Percentiles rank a stretch among this genome's conserved stretches.
These are phyloP conservation scores for Nomada hirtipes DNA, from an alignment of 2,888 invertebrate species.

Conservation along the genomic window DNA sequence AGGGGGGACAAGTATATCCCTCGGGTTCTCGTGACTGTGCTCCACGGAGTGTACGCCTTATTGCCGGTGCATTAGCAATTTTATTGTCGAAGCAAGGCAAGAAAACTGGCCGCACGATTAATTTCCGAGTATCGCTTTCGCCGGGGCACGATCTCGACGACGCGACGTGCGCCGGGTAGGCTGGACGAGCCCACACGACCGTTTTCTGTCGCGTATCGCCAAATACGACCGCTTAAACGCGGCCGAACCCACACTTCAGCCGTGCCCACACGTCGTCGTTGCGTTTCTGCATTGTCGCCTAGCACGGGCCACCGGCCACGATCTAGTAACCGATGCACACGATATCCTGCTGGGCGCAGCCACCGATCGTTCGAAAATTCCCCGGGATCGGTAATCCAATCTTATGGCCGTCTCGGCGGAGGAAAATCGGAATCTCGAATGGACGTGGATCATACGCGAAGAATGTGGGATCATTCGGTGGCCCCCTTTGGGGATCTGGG, in stretches of 20 bases:
- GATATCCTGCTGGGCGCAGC: slow-evolving; percentile 29
- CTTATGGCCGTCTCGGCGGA: background rate
- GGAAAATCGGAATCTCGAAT: background rate
- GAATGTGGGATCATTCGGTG: slow-evolving; percentile 6
- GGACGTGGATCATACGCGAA: background rate
- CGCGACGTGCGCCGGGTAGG: slow-evolving; percentile 42
- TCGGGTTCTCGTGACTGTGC: too few relatives aligned
- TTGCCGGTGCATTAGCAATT: slow-evolving; percentile 47
- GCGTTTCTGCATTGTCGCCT: slow-evolving; percentile 64
- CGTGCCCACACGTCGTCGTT: slow-evolving; percentile 78
- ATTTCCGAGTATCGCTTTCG: slow-evolving; percentile 59
- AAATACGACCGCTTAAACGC: slow-evolving; percentile 78
- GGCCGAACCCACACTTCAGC: slow-evolving; percentile 77
- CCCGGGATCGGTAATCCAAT: slow-evolving; percentile 7
- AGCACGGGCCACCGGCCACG: slow-evolving; percentile 56
- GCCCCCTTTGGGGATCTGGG: slow-evolving; percentile 2
- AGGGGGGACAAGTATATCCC: too few relatives aligned
- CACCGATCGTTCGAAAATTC: slow-evolving; percentile 11
- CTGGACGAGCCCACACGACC: slow-evolving; percentile 69
- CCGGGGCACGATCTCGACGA: slow-evolving; percentile 35
- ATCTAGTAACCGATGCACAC: slow-evolving; percentile 45
- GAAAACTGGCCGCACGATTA: slow-evolving; percentile 42
- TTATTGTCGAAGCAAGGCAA: slow-evolving; percentile 37
- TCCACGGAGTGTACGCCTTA: slow-evolving; percentile 10
- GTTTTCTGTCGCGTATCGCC: slow-evolving; percentile 74